Evolutionary conservation across 2,888 invertebrate genomes (phyloP).

Genomic region (Himalopsyche anomala): DNA sequence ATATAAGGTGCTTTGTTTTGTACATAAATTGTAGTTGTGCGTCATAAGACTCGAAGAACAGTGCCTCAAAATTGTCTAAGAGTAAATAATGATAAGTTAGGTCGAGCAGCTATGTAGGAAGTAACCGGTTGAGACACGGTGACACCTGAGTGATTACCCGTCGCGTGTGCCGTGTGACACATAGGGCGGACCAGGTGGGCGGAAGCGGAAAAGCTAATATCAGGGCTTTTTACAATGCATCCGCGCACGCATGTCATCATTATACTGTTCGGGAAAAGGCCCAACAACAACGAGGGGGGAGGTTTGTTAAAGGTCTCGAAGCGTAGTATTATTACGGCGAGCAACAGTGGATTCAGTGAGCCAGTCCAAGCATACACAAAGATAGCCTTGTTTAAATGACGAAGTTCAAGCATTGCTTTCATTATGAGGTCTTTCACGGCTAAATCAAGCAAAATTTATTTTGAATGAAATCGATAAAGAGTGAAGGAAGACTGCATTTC

Average conservation of each 20-base stretch:
- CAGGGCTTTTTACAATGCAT: conserved; percentile 25
- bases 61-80: conserved; percentile 11
- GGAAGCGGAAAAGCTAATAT: conserved; percentile 33
- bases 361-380: neutral
- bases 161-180: conserved; percentile 45
- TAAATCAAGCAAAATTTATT: neutral
- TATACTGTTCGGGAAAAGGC: conserved; percentile 20
- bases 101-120: conserved; percentile 39
- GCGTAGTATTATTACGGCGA: conserved; percentile 3
- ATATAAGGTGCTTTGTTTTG: no score
- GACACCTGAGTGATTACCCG: conserved; percentile 63
- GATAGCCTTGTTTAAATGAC: conserved; percentile 18
- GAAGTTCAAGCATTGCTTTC: neutral
- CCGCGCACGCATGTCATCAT: conserved; percentile 30
- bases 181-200: neutral
- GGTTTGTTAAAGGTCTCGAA: conserved; percentile 6
- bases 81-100: conserved; percentile 34
- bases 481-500: neutral
- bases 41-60: neutral
- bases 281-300: neutral
- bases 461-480: neutral
- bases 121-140: conserved; percentile 44
- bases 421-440: neutral
- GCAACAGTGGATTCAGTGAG: neutral
- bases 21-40: no score